phyloP scores from a whole-genome alignment of 2,113 vertebrate genomes.

The Sceloporus tristichus region DNA sequence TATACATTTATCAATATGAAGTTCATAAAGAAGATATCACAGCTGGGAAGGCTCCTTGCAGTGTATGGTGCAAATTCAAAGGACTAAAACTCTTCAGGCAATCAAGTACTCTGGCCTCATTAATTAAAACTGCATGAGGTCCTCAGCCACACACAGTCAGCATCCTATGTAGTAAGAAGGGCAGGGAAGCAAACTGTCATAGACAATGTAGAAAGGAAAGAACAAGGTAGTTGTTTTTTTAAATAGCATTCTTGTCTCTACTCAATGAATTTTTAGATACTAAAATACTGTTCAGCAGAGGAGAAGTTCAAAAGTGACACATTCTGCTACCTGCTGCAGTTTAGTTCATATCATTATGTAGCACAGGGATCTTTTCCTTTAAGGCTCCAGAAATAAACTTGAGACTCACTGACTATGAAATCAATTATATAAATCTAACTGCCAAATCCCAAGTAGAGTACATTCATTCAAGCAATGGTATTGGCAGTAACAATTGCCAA shows the following conservation, averaged over 20 bases:
- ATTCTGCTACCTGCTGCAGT: not conserved
- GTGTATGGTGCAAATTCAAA: conserved; percentile 15
- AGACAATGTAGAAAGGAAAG: not conserved
- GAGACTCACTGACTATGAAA: not conserved
- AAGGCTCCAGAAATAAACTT: not conserved
- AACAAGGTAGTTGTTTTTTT: not conserved
- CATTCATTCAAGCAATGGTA: too few relatives aligned
- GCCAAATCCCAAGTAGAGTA: too few relatives aligned
- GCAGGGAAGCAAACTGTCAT: not conserved
- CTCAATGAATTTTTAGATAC: not conserved
- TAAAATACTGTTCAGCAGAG: not conserved
- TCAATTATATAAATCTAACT: not conserved
- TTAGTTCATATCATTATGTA: not conserved
- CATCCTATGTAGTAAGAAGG: conserved; percentile 20
- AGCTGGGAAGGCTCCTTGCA: conserved; percentile 18
- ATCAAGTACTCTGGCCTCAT: conserved; percentile 9
- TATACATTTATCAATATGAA: conserved; percentile 12
- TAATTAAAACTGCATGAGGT: conserved; percentile 17
- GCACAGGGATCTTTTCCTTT: not conserved
- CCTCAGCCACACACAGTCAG: not conserved
- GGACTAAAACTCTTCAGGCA: conserved; percentile 8
- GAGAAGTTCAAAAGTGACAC: not conserved
- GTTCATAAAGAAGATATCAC: conserved; percentile 15
- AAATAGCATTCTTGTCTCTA: not conserved
- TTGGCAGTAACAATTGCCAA: not conserved